Evolutionary conservation across 2,888 invertebrate genomes (phyloP).

Genomic region (Parnassius smintheus): DNA sequence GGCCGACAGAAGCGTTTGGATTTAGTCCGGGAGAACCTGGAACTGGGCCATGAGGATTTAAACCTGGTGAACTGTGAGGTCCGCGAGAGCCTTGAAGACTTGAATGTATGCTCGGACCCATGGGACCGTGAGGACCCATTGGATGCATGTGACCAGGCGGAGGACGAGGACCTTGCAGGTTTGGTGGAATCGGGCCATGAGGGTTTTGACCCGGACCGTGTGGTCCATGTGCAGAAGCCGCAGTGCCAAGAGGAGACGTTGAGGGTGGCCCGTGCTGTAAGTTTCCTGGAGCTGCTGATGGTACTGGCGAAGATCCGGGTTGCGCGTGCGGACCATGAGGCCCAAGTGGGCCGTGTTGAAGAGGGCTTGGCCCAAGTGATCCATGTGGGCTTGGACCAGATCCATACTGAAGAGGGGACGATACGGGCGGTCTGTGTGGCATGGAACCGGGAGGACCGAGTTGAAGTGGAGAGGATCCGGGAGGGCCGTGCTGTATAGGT

Average conservation of each 20-base stretch:
- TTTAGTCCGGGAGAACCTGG: slow-evolving; percentile 16
- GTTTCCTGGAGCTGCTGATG: slow-evolving; percentile 29
- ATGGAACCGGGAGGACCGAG: slow-evolving; percentile 28
- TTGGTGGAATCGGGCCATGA: slow-evolving; percentile 16
- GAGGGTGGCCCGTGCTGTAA: slow-evolving; percentile 31
- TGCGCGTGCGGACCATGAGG: slow-evolving; percentile 28
- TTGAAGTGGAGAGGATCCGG: slow-evolving; percentile 10
- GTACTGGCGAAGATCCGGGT: slow-evolving; percentile 29
- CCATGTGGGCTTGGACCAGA: slow-evolving; percentile 19
- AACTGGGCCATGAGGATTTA: slow-evolving; percentile 13
- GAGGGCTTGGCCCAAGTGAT: slow-evolving; percentile 19
- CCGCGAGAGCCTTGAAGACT: slow-evolving; percentile 30
- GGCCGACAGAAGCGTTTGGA: slow-evolving; percentile 14
- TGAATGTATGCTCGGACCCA: slow-evolving; percentile 16
- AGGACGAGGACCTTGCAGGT: slow-evolving; percentile 20
- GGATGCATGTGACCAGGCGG: slow-evolving; percentile 20
- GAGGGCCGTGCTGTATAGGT: slow-evolving; percentile 32
- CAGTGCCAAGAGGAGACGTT: slow-evolving; percentile 22
- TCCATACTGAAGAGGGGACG: slow-evolving; percentile 23
- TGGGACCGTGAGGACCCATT: slow-evolving; percentile 24
- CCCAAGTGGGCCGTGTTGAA: slow-evolving; percentile 18
- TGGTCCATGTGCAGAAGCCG: slow-evolving; percentile 12
- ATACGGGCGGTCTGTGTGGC: slow-evolving; percentile 19
- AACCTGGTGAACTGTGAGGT: slow-evolving; percentile 27
- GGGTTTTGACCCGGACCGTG: slow-evolving; percentile 12